A percentile compares a stretch with the other conserved stretches of the same genome.
phyloP scores from a whole-genome alignment of 1,140 invertebrate species.

The Stegodyphus dumicola region DNA sequence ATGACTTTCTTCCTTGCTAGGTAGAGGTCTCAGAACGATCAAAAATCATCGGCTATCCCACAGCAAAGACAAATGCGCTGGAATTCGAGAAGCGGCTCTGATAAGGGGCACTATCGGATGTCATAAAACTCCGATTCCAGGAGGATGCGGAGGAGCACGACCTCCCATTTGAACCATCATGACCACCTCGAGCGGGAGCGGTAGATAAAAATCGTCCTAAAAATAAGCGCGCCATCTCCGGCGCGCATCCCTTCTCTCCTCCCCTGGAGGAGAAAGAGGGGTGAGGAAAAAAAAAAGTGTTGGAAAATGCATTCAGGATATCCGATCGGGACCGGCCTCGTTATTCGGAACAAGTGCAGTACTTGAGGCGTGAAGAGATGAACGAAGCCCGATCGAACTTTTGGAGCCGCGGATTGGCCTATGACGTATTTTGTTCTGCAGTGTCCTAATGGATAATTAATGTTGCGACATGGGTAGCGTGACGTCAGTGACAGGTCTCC shows the following conservation, averaged over 20 bases:
- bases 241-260: neutral
- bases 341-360: constrained; percentile 55
- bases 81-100: too few relatives aligned
- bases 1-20: too few relatives aligned
- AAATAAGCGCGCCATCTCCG: constrained; percentile 26
- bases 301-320: constrained; percentile 54
- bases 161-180: constrained; percentile 6
- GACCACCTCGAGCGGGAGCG: neutral
- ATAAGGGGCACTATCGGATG: neutral
- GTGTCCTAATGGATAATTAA: constrained; percentile 59
- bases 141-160: constrained; percentile 11
- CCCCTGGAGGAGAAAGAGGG: neutral
- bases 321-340: constrained; percentile 46
- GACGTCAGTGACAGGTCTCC: constrained; percentile 51
- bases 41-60: too few relatives aligned
- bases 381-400: constrained; percentile 27
- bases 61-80: too few relatives aligned
- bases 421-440: constrained; percentile 49
- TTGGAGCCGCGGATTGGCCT: constrained; percentile 18
- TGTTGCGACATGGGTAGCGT: constrained; percentile 54
- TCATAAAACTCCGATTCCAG: constrained; percentile 12
- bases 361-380: constrained; percentile 47
- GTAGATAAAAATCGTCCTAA: constrained; percentile 34
- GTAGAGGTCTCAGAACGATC: too few relatives aligned
- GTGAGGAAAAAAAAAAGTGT: constrained; percentile 28